Evolutionary conservation across 2,888 invertebrate genomes (phyloP), one percentile per base, ranked within the genome.

Genomic region (Adineta ricciae): DNA sequence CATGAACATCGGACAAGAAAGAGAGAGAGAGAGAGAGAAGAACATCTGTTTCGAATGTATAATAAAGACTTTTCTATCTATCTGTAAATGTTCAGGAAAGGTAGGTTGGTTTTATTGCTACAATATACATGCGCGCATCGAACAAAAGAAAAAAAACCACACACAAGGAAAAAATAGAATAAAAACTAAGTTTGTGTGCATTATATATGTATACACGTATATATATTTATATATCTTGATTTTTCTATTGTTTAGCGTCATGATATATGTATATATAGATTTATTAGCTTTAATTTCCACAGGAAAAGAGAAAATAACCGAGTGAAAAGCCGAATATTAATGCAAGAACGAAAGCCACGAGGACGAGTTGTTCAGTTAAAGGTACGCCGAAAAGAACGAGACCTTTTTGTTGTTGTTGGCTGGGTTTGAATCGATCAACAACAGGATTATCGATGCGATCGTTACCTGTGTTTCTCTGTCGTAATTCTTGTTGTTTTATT

Each of bases 331-430:
- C 78, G 14, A 78, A 38, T 78, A 78, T 19, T 78, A 78, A 78
- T 78, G 78, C 78, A 41, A 78, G 24, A 41, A 78, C 41, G 41
- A 78, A 78, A n/a, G 78, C 78, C 38, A 78, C 41, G n/a, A 78
- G 38, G n/a, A 78, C 41, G 24, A 78, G 38, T 78, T 41, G 38
- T 78, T 78, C 78, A 41, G 19, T 41, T 41, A 78, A 41, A 21
- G 38, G 3, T 36, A 78, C 24, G 41, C 78, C 78, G 14, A 78
- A 78, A 8, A 78, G 41, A n/a, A 41, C n/a, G 14, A 41, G 38
- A 11, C 38, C 41, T 78, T 78, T 78, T 41, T 73, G 73, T 73
- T 78, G 78, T 78, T 78, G 78, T 78, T 78, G 78, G 41, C n/a
- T 41, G 1, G 38, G 24, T 64, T 64, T 64, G 19, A 64, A 36